Base-by-base conservation (phyloP, 2,888 invertebrate genomes). In the Sisyra nigra region DNA sequence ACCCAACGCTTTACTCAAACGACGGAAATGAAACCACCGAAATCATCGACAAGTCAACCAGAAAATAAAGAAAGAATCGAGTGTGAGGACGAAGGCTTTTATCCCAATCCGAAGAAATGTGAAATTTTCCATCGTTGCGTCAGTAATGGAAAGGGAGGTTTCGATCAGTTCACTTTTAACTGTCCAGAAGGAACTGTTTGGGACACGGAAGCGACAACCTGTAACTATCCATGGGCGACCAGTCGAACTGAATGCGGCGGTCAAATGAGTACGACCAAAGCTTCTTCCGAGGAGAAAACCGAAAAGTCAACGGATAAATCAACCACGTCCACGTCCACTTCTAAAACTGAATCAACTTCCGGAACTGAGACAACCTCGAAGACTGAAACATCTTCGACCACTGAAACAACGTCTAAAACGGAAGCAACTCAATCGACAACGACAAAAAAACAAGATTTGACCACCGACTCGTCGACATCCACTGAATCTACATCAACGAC, bases 21-120 rank as follows among this genome's bases (percentile, higher is more conserved):
- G 7, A 24, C 24, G 5, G 24, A 24, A 24, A 24, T 24, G 24
- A 24, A 24, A 7, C 24, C 24, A 24, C 24, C 24, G 7, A 11
- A 34, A 11, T 19, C 38, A 3, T 14, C 41, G 2, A 31, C 47
- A 46, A 32, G 18, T 15, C 15, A 44, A 41, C 24, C 33, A 40
- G 48, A 19, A 50, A 53, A 43, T 49, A 48, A 44, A 47, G 52
- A 40, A 50, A 40, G 47, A 55, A 11, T 41, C 32, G 10, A 56
- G 42, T 78, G 76, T 55, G 54, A 62, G 8, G 57, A 60, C 14
- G 72, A 73, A 56, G 80, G 80, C 5, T 80, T 72, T 51, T 74
- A 71, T 61, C 68, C 74, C 1, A 66, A 76, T 54, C 70, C 71
- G 2, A 62, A 67, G 35, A 54, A 67, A 45, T 75, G 75, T 47